Percentiles rank a stretch among this genome's conserved stretches.
phyloP scores from a whole-genome alignment of 1,140 invertebrate genomes.

The Pinna nobilis region DNA sequence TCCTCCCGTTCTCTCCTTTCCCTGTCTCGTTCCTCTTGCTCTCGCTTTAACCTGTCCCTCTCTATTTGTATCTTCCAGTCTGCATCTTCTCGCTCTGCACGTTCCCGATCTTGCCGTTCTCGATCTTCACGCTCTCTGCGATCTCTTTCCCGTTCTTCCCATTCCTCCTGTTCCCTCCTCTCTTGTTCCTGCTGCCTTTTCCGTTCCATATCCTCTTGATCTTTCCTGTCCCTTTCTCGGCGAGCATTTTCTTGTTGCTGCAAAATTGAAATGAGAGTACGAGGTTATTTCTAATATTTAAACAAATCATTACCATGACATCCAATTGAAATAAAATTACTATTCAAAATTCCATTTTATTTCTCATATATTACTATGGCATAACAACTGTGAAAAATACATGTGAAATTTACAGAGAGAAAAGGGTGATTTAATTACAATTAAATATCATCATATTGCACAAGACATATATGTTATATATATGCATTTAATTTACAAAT shows the following conservation, averaged over 20 bases:
- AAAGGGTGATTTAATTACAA: no score
- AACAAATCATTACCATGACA: no score
- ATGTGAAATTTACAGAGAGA: no score
- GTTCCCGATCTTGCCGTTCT: constrained; percentile 41
- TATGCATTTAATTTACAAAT: no score
- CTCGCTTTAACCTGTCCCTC: constrained; percentile 34
- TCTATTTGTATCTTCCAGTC: constrained; percentile 34
- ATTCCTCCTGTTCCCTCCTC: constrained; percentile 30
- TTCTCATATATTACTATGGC: no score
- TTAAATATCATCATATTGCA: no score
- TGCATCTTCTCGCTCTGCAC: constrained; percentile 28
- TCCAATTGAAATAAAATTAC: no score
- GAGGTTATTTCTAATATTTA: no score
- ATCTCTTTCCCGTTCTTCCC: constrained; percentile 29
- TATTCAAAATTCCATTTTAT: no score
- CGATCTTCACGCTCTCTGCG: constrained; percentile 22
- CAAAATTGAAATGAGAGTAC: constrained; percentile 25
- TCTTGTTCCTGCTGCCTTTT: constrained; percentile 24
- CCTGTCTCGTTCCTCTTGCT: constrained; percentile 34
- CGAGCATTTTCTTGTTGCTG: constrained; percentile 43
- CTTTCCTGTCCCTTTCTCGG: constrained; percentile 44
- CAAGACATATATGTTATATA: no score
- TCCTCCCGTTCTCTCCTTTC: constrained; percentile 26
- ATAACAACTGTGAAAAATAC: no score
- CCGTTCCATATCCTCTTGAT: constrained; percentile 38